Percentiles rank a stretch among this genome's conserved stretches.
Evolutionary conservation across 2,888 invertebrate genomes (phyloP).

Genomic region (Cactoblastis cactorum): DNA sequence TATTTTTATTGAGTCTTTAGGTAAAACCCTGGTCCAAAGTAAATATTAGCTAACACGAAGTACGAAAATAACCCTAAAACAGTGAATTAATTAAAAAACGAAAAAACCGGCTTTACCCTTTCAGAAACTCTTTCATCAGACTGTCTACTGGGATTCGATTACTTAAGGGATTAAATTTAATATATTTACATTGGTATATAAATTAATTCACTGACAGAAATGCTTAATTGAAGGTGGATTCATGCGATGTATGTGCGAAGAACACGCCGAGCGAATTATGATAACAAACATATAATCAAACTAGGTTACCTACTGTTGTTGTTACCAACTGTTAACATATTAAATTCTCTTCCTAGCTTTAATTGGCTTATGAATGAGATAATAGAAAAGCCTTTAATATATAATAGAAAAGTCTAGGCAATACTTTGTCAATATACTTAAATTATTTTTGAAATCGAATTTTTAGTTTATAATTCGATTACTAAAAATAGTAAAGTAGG

Average conservation of each 20-base stretch:
- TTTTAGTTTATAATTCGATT: no score
- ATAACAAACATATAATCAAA: no score
- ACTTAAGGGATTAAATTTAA: neutral
- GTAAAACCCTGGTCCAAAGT: slow-evolving; percentile 8
- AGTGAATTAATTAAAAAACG: slow-evolving; percentile 10
- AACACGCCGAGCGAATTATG: no score
- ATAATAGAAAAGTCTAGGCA: no score
- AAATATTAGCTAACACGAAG: slow-evolving; percentile 2
- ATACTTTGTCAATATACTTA: no score
- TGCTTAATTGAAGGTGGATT: neutral
- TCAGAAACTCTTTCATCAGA: slow-evolving; percentile 15
- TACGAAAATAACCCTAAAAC: slow-evolving; percentile 1
- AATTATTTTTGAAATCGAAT: no score
- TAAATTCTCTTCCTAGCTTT: no score
- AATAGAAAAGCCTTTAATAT: no score
- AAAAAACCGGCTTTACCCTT: neutral
- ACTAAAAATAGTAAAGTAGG: no score
- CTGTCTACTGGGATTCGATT: neutral
- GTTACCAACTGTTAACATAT: no score
- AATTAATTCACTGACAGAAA: neutral
- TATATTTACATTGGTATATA: neutral
- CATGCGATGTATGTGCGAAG: neutral
- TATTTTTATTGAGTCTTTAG: slow-evolving; percentile 7
- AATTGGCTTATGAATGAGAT: no score
- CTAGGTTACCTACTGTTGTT: no score